Base-by-base conservation (phyloP, 2,888 invertebrate species). In the Nycteola revayana region DNA sequence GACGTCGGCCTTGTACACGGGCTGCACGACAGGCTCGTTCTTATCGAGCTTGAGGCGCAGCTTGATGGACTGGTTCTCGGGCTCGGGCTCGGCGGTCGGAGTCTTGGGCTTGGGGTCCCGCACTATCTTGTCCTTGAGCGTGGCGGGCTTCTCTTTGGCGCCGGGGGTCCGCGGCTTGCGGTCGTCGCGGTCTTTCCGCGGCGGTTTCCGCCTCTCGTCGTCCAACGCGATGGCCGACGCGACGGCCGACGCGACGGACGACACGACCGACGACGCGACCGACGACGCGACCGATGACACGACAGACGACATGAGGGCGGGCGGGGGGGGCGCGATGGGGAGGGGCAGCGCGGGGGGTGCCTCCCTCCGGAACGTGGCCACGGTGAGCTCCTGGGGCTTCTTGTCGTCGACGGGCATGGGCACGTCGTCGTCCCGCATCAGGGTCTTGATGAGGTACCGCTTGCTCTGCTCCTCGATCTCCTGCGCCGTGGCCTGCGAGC, bases 361-460 rank as follows among this genome's bases (percentile, higher is more conserved):
- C 21, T 21, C 53, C 40, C 4, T 76, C 75, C 7, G 76, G 80
- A 20, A 73, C 76, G 0, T 3, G 4, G 81, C 84, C 20, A 83
- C 80, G 0, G 90, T 90, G 7, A 90, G 64, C 47, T 90, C 90
- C 25, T 90, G 90, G 2, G 81, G 84, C 55, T 91, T 91, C 41
- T 89, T 90, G 31, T 91, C 90, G 71, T 91, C 52, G 70, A 89
- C 54, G 75, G 92, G 60, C 14, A 93, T 93, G 80, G 94, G 94
- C 1, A 94, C 93, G 63, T 96, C 96, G 64, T 97, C 90, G 67
- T 95, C 94, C 23, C 96, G 95, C 48, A 97, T 96, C 44, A 96
- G 90, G 0, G 97, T 96, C 88, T 97, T 97, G 57, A 97, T 96
- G 25, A 97, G 92, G 89, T 95, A 95, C 83, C 95, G 95, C 62